Base-by-base conservation (phyloP, 2,888 invertebrate species). In the Hirtodrosophila confusa region DNA sequence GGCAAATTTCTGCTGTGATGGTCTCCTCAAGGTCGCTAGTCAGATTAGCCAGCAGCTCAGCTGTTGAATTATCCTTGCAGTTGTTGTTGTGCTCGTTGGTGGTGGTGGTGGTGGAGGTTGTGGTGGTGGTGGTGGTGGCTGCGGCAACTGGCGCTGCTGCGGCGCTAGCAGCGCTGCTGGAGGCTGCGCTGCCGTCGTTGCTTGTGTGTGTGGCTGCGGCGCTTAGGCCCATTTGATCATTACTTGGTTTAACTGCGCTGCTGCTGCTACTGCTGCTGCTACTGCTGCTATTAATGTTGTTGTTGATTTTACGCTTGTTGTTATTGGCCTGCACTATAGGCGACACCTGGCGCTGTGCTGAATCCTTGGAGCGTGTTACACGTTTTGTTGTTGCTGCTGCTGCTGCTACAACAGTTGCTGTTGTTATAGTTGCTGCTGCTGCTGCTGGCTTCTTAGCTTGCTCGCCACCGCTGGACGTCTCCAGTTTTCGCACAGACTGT, bases 1-100 rank as follows among this genome's bases (percentile, higher is more conserved):
- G 76, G 44, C 89, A 90, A 78, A 90, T 89, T 61, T 90, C 90
- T 0, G 90, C 90, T 12, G 89, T 88, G 40, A 90, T 88, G 3
- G 89, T 80, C 68, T 91, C 90, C 50, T 88, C 86, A 35, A 90
- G 84, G 36, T 89, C 86, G 64, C 78, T 88, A 6, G 88, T 89
- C 54, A 91, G 74, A 71, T 89, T 88, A 23, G 87, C 90, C 62
- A 90, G 72, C 45, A 89, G 71, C 61, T 88, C 85, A 3, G 84
- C 87, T n/a, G 89, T 88, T 12, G 87, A 83, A 11, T 78, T 86
- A 51, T 80, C 87, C 67, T 89, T 86, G 39, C 74, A 78, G 36
- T 74, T 85, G 62, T 80, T 82, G 39, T 74, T 82, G 50, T 69
- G 73, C 44, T 73, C 75, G 31, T 51, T 43, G 27, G 56, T 24